Base-by-base conservation (phyloP, 2,113 vertebrate species). In the Amphiprion ocellaris region DNA sequence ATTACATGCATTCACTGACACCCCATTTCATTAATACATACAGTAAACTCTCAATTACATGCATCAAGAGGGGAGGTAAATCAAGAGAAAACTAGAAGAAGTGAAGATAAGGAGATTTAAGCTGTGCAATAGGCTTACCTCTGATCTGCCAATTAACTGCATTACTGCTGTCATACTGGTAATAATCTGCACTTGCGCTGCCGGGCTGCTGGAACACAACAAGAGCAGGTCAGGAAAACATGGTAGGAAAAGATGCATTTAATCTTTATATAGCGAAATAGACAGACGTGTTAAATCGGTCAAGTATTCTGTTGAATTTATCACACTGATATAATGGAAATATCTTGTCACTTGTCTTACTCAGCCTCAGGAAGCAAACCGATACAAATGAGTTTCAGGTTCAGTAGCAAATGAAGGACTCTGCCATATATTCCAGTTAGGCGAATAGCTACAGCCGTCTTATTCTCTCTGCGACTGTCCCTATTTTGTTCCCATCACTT, bases 61-160 rank as follows among this genome's bases (percentile, higher is more conserved):
- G 21, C 28, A 65, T 39, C 5, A 33, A 21, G 28, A 21, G 19
- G 24, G 4, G 26, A 37, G 2, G 30, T n/a, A 26, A 28, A 73
- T 66, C 23, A 68, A 14, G 49, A 67, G 33, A 41, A 80, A 66
- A 52, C n/a, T 24, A 16, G 28, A 66, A 74, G 50, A 67, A 72
- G 4, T 23, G 24, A 4, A 2, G 12, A 56, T 69, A 41, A 71
- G 49, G 8, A 75, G 52, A 70, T 67, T 65, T 14, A 21, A 66
- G 5, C 10, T 30, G 6, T 6, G 55, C 44, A 73, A 53, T 15
- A 59, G 30, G n/a, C 86, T 93, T 82, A 98, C 98, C 98, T 97
- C 96, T 93, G 94, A 97, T 96, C 30, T 97, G 97, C 97, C 97
- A 98, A 85, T 98, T 99, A 72, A 97, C 97, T 3, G 96, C 95